Conservation (phyloP, 2,113 vertebrate genomes). For the Beaufortia kweichowensis region DNA sequence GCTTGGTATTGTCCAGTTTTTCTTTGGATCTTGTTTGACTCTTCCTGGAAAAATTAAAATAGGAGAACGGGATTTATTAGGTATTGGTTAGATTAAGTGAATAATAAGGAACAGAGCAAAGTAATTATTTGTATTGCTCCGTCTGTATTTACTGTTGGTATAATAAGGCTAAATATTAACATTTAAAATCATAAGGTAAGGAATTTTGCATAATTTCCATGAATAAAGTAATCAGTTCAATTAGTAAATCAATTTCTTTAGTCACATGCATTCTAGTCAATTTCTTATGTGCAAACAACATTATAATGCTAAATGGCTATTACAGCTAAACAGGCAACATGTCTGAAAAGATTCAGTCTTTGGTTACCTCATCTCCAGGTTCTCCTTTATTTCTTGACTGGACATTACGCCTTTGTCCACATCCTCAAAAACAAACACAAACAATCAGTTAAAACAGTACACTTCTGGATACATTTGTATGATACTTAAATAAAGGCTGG, state of each 20-base stretch:
- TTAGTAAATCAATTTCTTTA: too few relatives aligned
- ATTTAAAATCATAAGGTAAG: background rate
- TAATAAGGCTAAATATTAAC: background rate
- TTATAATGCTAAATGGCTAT: too few relatives aligned
- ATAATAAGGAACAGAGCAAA: background rate
- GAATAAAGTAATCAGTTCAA: too few relatives aligned
- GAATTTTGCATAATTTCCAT: too few relatives aligned
- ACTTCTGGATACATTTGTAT: background rate
- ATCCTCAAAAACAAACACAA: conserved; percentile 56
- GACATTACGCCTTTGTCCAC: conserved; percentile 55
- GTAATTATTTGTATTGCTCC: too few relatives aligned
- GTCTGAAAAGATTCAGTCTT: background rate
- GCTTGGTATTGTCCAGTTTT: background rate
- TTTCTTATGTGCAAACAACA: too few relatives aligned
- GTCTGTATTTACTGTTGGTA: too few relatives aligned
- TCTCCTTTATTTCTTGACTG: conserved; percentile 58
- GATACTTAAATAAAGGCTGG: background rate
- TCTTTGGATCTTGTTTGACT: conserved; percentile 44
- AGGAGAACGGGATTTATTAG: background rate
- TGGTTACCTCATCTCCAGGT: conserved; percentile 64
- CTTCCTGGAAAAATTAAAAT: conserved; percentile 53
- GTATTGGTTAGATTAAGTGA: background rate
- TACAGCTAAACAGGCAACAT: too few relatives aligned
- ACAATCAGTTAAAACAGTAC: background rate
- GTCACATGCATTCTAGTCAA: too few relatives aligned